phyloP scores from a whole-genome alignment of 2,888 invertebrate species.

The Dicyrtomina minuta region DNA sequence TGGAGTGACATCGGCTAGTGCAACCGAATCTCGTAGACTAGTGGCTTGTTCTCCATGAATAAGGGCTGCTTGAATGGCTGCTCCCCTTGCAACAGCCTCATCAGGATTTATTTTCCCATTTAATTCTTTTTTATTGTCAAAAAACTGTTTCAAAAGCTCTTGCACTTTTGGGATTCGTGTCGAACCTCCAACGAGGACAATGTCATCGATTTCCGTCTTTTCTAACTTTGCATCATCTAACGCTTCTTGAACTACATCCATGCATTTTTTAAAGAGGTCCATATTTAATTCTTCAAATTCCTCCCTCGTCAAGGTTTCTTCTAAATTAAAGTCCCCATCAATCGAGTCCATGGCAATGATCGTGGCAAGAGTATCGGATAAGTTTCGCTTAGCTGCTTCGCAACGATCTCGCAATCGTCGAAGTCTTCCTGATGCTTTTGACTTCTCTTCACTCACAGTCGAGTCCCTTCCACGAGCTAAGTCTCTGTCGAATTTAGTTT shows the following conservation, averaged over 20 bases:
- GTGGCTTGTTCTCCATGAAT: slow-evolving; percentile 55
- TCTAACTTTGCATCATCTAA: background rate
- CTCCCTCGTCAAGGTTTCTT: background rate
- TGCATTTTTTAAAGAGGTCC: background rate
- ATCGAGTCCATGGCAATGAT: background rate
- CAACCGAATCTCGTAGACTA: background rate
- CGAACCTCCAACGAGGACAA: slow-evolving; percentile 57
- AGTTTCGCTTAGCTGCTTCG: slow-evolving; percentile 12
- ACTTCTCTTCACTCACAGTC: background rate
- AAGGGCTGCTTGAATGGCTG: slow-evolving; percentile 73
- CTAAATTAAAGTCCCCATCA: background rate
- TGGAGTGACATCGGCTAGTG: slow-evolving; percentile 66
- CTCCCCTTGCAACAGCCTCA: slow-evolving; percentile 79
- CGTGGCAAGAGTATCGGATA: background rate
- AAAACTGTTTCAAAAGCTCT: slow-evolving; percentile 67
- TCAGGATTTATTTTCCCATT: slow-evolving; percentile 76
- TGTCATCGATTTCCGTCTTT: background rate
- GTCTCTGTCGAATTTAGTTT: slow-evolving; percentile 15
- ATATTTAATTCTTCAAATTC: background rate
- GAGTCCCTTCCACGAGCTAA: background rate
- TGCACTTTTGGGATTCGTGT: slow-evolving; percentile 79
- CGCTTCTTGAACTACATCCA: background rate
- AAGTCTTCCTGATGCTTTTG: background rate
- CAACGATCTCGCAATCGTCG: slow-evolving; percentile 10
- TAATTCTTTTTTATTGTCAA: slow-evolving; percentile 70